These are phyloP conservation scores for Mythimna impura DNA, from an alignment of 2,888 invertebrate species.

Conservation along the genomic window DNA sequence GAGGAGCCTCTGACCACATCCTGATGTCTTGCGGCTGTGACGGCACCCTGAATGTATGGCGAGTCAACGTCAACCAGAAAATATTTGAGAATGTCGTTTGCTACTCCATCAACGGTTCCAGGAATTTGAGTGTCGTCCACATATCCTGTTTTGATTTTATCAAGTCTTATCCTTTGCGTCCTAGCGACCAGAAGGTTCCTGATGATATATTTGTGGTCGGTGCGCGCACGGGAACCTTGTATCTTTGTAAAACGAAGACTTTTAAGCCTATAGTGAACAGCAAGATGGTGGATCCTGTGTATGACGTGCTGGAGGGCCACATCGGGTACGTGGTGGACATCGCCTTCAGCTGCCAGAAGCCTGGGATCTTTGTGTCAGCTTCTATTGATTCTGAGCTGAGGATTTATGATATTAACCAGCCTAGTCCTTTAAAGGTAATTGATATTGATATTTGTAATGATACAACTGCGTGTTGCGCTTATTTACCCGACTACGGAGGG, in stretches of 20 bases:
- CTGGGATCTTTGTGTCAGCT: conserved; percentile 79
- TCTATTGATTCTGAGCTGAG: conserved; percentile 83
- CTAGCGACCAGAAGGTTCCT: conserved; percentile 73
- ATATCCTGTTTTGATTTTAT: conserved; percentile 81
- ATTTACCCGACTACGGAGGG: too few relatives aligned
- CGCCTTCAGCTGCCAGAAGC: conserved; percentile 77
- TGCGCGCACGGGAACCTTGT: conserved; percentile 76
- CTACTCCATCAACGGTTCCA: conserved; percentile 76
- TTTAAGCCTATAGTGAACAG: conserved; percentile 59
- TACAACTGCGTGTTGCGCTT: too few relatives aligned
- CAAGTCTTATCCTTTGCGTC: conserved; percentile 74
- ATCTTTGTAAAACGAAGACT: conserved; percentile 75
- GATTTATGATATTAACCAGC: conserved; percentile 79
- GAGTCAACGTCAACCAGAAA: conserved; percentile 77
- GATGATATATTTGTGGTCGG: conserved; percentile 84
- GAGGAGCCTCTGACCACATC: conserved; percentile 80
- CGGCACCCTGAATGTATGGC: conserved; percentile 82
- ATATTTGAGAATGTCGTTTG: conserved; percentile 78
- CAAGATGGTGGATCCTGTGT: conserved; percentile 77
- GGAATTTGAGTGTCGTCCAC: conserved; percentile 73
- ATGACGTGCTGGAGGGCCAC: conserved; percentile 76
- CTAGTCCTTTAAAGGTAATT: conserved; percentile 79
- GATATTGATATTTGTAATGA: too few relatives aligned
- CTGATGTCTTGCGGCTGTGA: conserved; percentile 75
- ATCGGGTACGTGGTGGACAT: conserved; percentile 78